These are phyloP conservation scores for Sarcoramphus papa DNA, from an alignment of 2,797 vertebrate genomes.

Conservation along the genomic window DNA sequence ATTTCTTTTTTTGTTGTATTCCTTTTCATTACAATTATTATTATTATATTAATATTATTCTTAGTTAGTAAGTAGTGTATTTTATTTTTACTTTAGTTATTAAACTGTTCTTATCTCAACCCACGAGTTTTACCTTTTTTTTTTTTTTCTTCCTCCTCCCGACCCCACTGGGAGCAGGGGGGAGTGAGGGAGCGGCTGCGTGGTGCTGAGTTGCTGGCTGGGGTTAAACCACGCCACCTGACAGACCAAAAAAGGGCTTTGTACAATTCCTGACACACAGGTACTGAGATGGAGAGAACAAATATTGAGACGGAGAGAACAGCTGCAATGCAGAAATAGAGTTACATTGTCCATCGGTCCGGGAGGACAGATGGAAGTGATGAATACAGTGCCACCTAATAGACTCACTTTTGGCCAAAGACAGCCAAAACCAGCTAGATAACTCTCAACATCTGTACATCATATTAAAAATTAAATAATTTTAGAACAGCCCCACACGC, in stretches of 20 bases:
- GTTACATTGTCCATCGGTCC: rapidly evolving
- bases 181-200: no score
- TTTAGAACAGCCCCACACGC: background rate
- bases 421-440: background rate
- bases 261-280: background rate
- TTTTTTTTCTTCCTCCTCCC: no score
- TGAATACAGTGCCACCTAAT: background rate
- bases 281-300: background rate
- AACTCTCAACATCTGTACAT: background rate
- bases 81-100: no score
- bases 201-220: no score
- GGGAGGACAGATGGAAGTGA: background rate
- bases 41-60: no score
- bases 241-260: background rate
- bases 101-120: no score
- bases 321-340: background rate
- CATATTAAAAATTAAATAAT: background rate
- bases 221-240: background rate
- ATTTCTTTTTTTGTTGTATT: no score
- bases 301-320: background rate
- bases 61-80: no score
- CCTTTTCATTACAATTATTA: no score
- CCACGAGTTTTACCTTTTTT: no score
- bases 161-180: no score
- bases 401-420: background rate